Conservation (phyloP, 2,797 vertebrate species). For the Phoeniculus purpureus region DNA sequence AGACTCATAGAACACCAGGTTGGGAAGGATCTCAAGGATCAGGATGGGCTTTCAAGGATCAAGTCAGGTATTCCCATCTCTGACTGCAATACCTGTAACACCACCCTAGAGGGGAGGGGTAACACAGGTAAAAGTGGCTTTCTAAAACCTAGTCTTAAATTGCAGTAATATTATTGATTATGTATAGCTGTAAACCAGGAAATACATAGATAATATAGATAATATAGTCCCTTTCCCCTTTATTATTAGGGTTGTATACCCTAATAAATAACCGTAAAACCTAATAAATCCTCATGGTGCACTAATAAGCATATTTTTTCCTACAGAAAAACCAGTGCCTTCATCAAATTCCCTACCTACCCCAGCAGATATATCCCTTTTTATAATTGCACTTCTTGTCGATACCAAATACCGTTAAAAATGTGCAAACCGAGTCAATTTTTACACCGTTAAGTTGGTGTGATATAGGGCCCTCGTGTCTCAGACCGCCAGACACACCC, state of each 20-base stretch:
- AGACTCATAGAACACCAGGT: background rate
- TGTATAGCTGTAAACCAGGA: background rate
- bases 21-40: background rate
- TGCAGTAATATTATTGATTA: conserved; percentile 38
- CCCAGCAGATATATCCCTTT: conserved; percentile 61
- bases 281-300: conserved; percentile 22
- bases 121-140: background rate
- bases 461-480: conserved; percentile 54
- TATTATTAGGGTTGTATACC: background rate
- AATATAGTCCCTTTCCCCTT: background rate
- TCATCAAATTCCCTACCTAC: conserved; percentile 34
- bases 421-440: conserved; percentile 72
- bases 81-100: background rate
- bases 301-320: conserved; percentile 49
- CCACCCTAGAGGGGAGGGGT: background rate
- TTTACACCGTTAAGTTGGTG: conserved; percentile 58
- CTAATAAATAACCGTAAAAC: conserved; percentile 52
- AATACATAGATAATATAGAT: conserved; percentile 9
- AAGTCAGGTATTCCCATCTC: background rate
- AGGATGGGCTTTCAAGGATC: background rate
- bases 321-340: background rate
- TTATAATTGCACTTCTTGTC: conserved; percentile 67
- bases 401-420: conserved; percentile 74
- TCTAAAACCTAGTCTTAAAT: conserved; percentile 8
- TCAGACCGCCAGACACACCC: background rate